These are phyloP conservation scores for Hemibates koningsi DNA, from an alignment of 2,113 vertebrate species.

Conservation along the genomic window DNA sequence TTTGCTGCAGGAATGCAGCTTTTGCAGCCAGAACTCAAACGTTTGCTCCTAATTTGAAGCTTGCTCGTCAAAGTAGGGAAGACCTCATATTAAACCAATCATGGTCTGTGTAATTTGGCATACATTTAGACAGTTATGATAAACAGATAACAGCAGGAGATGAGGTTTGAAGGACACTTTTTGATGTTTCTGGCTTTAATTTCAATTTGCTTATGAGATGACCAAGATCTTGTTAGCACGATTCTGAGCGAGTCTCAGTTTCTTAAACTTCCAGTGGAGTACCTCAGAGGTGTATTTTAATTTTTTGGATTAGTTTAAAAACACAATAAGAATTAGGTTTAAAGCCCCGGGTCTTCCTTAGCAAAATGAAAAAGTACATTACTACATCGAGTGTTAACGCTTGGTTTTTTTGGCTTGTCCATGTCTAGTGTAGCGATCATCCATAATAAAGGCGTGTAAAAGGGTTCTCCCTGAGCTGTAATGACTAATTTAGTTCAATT, in stretches of 20 bases:
- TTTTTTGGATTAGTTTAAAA: not conserved
- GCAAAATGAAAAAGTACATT: not conserved
- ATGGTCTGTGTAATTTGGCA: constrained; percentile 48
- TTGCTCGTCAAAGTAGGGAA: constrained; percentile 1
- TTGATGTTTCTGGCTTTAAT: constrained; percentile 19
- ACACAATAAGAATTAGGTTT: not conserved
- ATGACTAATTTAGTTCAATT: constrained; percentile 21
- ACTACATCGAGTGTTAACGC: not conserved
- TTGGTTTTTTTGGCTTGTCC: not conserved
- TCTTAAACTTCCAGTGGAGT: not conserved
- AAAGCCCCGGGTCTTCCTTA: not conserved
- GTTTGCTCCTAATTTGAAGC: constrained; percentile 59
- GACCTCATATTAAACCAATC: constrained; percentile 54
- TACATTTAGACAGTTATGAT: constrained; percentile 21
- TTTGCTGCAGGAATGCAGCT: constrained; percentile 17
- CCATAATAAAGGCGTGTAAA: not conserved
- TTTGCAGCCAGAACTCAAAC: constrained; percentile 30
- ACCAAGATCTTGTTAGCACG: not conserved
- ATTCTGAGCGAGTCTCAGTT: not conserved
- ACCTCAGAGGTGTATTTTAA: not conserved
- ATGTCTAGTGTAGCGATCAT: not conserved
- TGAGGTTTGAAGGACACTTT: not conserved
- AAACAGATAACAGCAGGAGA: constrained; percentile 9
- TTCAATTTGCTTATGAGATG: not conserved
- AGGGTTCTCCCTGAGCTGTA: not conserved